Evolutionary conservation across 2,797 vertebrate genomes (phyloP).

Genomic region (Periparus ater): DNA sequence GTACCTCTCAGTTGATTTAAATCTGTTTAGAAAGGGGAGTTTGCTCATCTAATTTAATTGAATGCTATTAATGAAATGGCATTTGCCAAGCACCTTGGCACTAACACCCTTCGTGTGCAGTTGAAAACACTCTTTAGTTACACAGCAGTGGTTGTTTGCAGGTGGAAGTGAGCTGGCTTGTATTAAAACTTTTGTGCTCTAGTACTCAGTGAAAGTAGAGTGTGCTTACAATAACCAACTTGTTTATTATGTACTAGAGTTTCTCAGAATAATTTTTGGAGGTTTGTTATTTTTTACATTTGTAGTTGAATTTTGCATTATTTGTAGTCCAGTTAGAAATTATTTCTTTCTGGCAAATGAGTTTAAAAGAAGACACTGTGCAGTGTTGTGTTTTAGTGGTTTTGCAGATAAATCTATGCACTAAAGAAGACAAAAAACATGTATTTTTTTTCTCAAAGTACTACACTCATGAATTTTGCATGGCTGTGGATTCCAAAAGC

Average conservation of each 20-base stretch:
- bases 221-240: background rate
- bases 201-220: background rate
- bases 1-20: background rate
- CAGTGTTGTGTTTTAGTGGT: background rate
- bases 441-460: background rate
- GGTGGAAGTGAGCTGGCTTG: background rate
- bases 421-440: background rate
- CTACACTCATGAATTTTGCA: constrained; percentile 50
- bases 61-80: constrained; percentile 5
- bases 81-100: constrained; percentile 23
- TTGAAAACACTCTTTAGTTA: background rate
- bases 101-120: background rate
- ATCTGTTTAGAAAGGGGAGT: background rate
- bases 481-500: constrained; percentile 17
- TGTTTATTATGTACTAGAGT: background rate
- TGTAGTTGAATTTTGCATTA: background rate
- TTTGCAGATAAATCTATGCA: background rate
- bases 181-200: background rate
- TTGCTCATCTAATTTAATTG: background rate
- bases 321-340: background rate
- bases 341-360: background rate
- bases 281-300: background rate
- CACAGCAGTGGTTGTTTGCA: constrained; percentile 5
- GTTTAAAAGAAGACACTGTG: background rate
- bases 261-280: background rate